These are phyloP conservation scores for Tetropium fuscum DNA, from an alignment of 2,888 invertebrate genomes.

Conservation along the genomic window DNA sequence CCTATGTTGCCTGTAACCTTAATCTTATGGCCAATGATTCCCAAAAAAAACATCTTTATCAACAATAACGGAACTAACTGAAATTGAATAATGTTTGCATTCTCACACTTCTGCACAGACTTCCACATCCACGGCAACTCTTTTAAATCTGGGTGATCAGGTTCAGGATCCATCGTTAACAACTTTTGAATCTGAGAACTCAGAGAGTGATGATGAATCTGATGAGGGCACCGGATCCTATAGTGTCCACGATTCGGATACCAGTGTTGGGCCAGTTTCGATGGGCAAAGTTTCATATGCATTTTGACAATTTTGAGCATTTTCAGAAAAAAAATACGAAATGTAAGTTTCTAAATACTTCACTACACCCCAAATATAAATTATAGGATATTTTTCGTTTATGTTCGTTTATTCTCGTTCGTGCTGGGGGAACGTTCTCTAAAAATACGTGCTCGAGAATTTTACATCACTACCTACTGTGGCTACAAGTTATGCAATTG, in stretches of 20 bases:
- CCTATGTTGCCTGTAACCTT: slow-evolving; percentile 21
- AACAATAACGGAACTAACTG: slow-evolving; percentile 12
- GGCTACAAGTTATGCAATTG: too few species aligned
- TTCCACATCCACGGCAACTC: too few species aligned
- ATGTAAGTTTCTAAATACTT: too few species aligned
- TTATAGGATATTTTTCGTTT: too few species aligned
- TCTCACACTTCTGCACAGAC: slow-evolving; percentile 18
- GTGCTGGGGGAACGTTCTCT: too few species aligned
- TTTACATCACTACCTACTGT: too few species aligned
- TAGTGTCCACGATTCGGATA: slow-evolving; percentile 14
- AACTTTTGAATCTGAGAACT: slow-evolving; percentile 21
- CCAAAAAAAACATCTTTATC: slow-evolving; percentile 7
- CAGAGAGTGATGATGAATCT: slow-evolving; percentile 14
- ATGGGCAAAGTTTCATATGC: too few species aligned
- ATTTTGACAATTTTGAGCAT: too few species aligned
- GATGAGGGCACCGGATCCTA: slow-evolving; percentile 20
- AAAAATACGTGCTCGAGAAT: too few species aligned
- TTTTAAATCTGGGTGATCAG: slow-evolving; percentile 19
- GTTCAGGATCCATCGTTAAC: slow-evolving; percentile 19
- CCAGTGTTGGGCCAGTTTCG: slow-evolving; percentile 16
- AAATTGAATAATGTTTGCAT: slow-evolving; percentile 18
- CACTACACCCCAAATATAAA: too few species aligned
- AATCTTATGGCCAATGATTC: slow-evolving; percentile 13
- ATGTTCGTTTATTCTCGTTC: too few species aligned
- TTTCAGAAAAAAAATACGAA: too few species aligned